phyloP scores from a whole-genome alignment of 2,888 invertebrate genomes.

The Hololepta plana region DNA sequence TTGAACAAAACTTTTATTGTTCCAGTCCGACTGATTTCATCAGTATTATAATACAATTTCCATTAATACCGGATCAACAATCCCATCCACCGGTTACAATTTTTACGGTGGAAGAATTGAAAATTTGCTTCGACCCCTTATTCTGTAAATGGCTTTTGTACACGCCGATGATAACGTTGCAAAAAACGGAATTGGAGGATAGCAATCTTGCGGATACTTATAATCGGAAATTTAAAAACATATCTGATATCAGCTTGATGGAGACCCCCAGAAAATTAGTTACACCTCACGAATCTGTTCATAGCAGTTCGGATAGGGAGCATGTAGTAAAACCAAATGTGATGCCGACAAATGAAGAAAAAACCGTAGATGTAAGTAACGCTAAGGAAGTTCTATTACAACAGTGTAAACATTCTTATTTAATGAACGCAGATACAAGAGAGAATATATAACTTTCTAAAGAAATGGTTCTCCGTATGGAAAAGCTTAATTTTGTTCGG shows the following conservation, averaged over 20 bases:
- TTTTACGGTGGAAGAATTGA: conserved; percentile 31
- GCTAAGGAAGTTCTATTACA: not conserved
- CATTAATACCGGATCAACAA: conserved; percentile 24
- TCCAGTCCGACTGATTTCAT: conserved; percentile 1
- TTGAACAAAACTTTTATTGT: conserved; percentile 2
- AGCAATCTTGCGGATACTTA: too few species aligned
- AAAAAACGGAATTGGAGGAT: conserved; percentile 9
- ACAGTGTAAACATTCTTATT: conserved; percentile 3
- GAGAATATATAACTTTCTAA: conserved; percentile 22
- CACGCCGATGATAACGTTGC: conserved; percentile 16
- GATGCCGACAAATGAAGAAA: conserved; percentile 12
- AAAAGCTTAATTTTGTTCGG: conserved; percentile 32
- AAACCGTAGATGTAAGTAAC: conserved; percentile 16
- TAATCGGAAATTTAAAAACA: conserved; percentile 1
- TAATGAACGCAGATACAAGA: conserved; percentile 19
- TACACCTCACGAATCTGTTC: conserved; percentile 29
- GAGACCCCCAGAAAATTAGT: conserved; percentile 27
- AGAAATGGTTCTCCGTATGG: conserved; percentile 33
- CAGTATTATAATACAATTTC: conserved; percentile 22
- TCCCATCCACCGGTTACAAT: conserved; percentile 31
- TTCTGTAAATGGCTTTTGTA: conserved; percentile 46
- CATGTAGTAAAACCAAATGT: conserved; percentile 1
- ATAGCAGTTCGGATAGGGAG: conserved; percentile 28
- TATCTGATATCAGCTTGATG: conserved; percentile 11
- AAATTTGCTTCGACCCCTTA: conserved; percentile 42